Conservation (phyloP, 2,888 invertebrate species). For the Chalcosyrphus nemorum region DNA sequence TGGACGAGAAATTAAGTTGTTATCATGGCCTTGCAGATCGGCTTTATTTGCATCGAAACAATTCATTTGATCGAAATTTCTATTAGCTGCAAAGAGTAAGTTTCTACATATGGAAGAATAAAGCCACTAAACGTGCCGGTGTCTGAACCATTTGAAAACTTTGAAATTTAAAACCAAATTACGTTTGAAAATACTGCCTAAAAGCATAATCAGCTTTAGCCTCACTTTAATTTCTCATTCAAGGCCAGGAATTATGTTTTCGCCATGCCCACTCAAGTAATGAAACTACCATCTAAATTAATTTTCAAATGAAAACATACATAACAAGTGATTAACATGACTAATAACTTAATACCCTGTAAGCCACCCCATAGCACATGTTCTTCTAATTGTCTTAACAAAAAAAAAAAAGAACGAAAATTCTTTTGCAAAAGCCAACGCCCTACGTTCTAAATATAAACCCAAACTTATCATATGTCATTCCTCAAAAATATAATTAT, state of each 20-base stretch:
- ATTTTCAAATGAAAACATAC: not conserved
- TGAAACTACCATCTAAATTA: not conserved
- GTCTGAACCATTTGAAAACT: no score
- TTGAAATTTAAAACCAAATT: no score
- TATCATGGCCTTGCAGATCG: no score
- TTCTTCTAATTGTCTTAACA: not conserved
- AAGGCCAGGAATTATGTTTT: not conserved
- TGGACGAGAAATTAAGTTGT: no score
- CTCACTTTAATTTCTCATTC: no score
- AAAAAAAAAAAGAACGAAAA: not conserved
- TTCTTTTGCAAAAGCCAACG: not conserved
- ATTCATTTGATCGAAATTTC: no score
- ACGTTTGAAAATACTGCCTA: no score
- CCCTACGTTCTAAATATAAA: constrained; percentile 3
- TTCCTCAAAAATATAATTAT: not conserved
- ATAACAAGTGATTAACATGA: not conserved
- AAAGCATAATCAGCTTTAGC: no score
- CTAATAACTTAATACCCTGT: constrained; percentile 6
- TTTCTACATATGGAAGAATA: no score
- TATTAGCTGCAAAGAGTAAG: no score
- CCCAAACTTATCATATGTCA: not conserved
- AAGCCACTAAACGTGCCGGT: no score
- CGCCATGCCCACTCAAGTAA: not conserved
- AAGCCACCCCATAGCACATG: not conserved
- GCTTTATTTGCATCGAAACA: no score